phyloP scores from a whole-genome alignment of 2,888 invertebrate genomes.

The Sinopyrophorus schimmeli region DNA sequence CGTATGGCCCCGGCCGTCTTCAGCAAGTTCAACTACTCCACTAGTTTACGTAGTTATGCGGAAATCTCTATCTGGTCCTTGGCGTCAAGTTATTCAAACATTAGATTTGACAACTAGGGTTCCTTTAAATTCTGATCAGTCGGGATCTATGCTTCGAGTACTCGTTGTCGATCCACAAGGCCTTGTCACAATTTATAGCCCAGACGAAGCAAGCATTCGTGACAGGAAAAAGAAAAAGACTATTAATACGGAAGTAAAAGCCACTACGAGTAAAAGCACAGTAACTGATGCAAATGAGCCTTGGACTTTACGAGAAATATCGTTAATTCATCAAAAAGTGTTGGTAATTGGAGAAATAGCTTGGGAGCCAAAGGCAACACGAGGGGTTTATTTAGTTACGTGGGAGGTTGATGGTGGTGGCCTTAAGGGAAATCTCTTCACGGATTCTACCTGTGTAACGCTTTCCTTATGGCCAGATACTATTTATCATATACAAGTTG shows the following conservation, averaged over 20 bases:
- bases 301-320: constrained; percentile 70
- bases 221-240: constrained; percentile 55
- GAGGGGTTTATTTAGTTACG: constrained; percentile 75
- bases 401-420: constrained; percentile 85
- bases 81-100: constrained; percentile 70
- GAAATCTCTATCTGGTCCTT: constrained; percentile 64
- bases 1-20: constrained; percentile 67
- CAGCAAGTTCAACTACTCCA: constrained; percentile 60
- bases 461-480: constrained; percentile 81
- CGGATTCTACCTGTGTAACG: constrained; percentile 78
- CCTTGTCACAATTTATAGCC: constrained; percentile 71
- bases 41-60: constrained; percentile 73
- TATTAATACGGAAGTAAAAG: constrained; percentile 58
- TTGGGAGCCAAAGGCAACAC: constrained; percentile 69
- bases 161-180: constrained; percentile 72
- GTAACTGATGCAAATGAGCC: constrained; percentile 59
- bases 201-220: constrained; percentile 62
- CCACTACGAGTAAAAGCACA: constrained; percentile 57
- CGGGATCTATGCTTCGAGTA: constrained; percentile 66
- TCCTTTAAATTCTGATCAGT: constrained; percentile 63
- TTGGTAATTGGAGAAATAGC: constrained; percentile 72
- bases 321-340: constrained; percentile 73
- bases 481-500: constrained; percentile 79
- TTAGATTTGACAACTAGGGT: constrained; percentile 66
- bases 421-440: constrained; percentile 78